phyloP scores from a whole-genome alignment of 2,113 vertebrate species.

The Mustelus asterias region DNA sequence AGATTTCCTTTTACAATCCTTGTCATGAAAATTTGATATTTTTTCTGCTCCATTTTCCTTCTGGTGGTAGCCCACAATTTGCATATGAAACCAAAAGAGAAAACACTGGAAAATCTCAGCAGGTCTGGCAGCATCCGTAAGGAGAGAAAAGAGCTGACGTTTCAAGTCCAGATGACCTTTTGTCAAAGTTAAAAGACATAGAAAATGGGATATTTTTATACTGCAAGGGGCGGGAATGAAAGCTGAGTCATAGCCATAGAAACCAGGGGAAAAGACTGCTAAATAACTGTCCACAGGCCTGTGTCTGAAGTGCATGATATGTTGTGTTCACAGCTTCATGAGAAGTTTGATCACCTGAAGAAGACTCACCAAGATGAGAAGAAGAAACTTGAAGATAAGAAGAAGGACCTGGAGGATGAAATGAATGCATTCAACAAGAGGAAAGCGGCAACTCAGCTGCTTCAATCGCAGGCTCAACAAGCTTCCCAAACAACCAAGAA shows the following conservation, averaged over 20 bases:
- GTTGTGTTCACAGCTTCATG: conserved; percentile 56
- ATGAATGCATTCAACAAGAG: conserved; percentile 70
- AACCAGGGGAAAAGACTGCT: too few species aligned
- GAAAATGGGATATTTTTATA: too few species aligned
- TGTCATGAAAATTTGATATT: background rate
- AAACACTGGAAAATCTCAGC: too few species aligned
- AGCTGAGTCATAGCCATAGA: too few species aligned
- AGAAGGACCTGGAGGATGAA: conserved; percentile 72
- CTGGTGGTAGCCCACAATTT: background rate
- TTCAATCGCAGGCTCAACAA: conserved; percentile 71
- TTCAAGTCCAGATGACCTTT: too few species aligned
- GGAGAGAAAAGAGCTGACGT: too few species aligned
- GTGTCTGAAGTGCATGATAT: background rate
- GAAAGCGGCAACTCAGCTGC: conserved; percentile 65
- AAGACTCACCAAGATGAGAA: conserved; percentile 73
- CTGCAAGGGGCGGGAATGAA: too few species aligned
- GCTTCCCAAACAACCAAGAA: conserved; percentile 74
- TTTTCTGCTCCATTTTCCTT: background rate
- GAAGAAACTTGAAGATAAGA: conserved; percentile 73
- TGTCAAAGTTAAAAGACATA: too few species aligned
- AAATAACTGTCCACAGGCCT: too few species aligned
- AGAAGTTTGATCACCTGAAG: conserved; percentile 73
- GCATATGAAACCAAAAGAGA: too few species aligned
- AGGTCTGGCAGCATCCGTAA: too few species aligned
- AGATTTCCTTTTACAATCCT: background rate